Conservation (phyloP, 2,113 vertebrate genomes). For the Puntigrus tetrazona region DNA sequence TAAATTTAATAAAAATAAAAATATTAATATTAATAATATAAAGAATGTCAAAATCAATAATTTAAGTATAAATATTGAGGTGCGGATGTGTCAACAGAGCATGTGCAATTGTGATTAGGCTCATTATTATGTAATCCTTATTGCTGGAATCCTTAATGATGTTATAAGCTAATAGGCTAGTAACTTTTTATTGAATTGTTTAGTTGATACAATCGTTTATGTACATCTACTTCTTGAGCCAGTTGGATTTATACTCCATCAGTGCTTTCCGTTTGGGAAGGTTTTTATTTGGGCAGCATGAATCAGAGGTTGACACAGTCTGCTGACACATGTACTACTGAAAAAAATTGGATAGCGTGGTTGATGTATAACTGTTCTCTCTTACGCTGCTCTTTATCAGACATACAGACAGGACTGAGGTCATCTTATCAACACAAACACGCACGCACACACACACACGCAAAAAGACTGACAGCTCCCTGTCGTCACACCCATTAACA, state of each 20-base stretch:
- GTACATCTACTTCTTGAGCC: too few relatives aligned
- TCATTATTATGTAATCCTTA: neutral
- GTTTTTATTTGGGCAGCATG: constrained; percentile 35
- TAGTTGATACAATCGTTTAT: neutral
- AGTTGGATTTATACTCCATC: neutral
- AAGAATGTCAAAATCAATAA: neutral
- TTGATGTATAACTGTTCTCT: constrained; percentile 50
- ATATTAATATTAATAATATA: neutral
- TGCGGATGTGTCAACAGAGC: neutral
- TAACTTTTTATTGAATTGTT: neutral
- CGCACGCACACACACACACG: constrained; percentile 52
- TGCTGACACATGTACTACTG: constrained; percentile 30
- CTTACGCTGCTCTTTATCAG: constrained; percentile 63
- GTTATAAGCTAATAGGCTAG: neutral
- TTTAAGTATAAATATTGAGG: neutral
- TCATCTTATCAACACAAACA: constrained; percentile 67
- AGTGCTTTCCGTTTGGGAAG: neutral
- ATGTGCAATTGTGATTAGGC: neutral
- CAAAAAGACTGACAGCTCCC: constrained; percentile 51
- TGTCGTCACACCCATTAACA: constrained; percentile 40
- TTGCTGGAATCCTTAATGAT: neutral
- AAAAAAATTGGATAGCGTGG: constrained; percentile 12
- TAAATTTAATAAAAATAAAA: neutral
- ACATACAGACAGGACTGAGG: constrained; percentile 40
- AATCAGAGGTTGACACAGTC: constrained; percentile 45